These are phyloP conservation scores for Larimichthys crocea DNA, from an alignment of 2,113 vertebrate genomes.

Conservation along the genomic window DNA sequence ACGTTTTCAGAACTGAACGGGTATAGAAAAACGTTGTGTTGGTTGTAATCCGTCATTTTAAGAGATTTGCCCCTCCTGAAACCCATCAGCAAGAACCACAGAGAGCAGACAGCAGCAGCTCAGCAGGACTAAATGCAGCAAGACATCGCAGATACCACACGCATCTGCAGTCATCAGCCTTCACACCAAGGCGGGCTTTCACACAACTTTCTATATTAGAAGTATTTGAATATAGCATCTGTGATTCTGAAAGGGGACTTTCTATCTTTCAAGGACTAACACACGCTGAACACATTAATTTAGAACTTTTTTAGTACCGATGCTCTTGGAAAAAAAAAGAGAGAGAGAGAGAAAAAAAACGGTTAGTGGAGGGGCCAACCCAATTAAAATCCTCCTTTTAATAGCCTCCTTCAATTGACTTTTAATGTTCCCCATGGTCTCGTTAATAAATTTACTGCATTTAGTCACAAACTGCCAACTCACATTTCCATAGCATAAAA, in stretches of 20 bases:
- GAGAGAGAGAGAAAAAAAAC: slow-evolving; percentile 51
- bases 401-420: slow-evolving; percentile 83
- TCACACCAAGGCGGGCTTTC: slow-evolving; percentile 11
- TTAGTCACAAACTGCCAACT: slow-evolving; percentile 82
- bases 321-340: slow-evolving; percentile 55
- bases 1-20: slow-evolving; percentile 19
- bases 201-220: slow-evolving; percentile 14
- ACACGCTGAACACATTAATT: slow-evolving; percentile 63
- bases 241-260: slow-evolving; percentile 46
- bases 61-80: slow-evolving; percentile 43
- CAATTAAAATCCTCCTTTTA: slow-evolving; percentile 85
- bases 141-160: slow-evolving; percentile 12
- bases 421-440: slow-evolving; percentile 82
- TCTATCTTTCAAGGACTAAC: slow-evolving; percentile 73
- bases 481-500: slow-evolving; percentile 71
- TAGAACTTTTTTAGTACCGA: slow-evolving; percentile 71
- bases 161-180: slow-evolving; percentile 32
- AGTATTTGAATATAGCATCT: slow-evolving; percentile 23
- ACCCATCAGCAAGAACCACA: slow-evolving; percentile 24
- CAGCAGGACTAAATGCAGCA: slow-evolving; percentile 14
- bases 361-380: slow-evolving; percentile 73
- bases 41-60: slow-evolving; percentile 49
- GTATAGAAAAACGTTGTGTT: slow-evolving; percentile 29
- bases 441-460: slow-evolving; percentile 83
- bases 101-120: slow-evolving; percentile 23